Percentiles rank a stretch among this genome's conserved stretches.
Conservation (phyloP, 2,888 invertebrate species). For the Latrodectus hesperus region DNA sequence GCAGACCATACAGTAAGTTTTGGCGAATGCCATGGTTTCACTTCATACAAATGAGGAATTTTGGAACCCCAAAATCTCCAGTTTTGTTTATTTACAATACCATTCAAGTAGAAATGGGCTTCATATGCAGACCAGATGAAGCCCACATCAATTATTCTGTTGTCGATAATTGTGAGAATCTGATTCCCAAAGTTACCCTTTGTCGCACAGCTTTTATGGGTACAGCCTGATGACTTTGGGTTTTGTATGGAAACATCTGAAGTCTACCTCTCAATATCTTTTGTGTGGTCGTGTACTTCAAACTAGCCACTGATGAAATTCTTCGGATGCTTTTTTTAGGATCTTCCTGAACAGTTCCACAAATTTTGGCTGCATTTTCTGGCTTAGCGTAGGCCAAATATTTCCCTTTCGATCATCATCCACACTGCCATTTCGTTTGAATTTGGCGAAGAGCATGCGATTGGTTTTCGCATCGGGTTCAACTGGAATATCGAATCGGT, state of each 20-base stretch:
- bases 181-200: neutral
- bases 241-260: neutral
- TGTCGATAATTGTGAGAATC: neutral
- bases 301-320: too few relatives aligned
- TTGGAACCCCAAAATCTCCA: neutral
- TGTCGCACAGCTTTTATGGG: neutral
- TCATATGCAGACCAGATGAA: neutral
- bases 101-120: constrained; percentile 3
- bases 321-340: too few relatives aligned
- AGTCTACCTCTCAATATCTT: too few relatives aligned
- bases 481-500: too few relatives aligned
- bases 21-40: neutral
- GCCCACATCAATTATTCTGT: neutral
- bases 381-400: too few relatives aligned
- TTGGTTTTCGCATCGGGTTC: too few relatives aligned
- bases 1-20: neutral
- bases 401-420: too few relatives aligned
- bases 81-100: constrained; percentile 14
- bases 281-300: too few relatives aligned
- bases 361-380: too few relatives aligned
- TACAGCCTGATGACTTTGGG: neutral
- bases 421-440: too few relatives aligned
- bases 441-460: too few relatives aligned
- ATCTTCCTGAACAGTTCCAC: too few relatives aligned
- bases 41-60: neutral